These are phyloP conservation scores for Lepidocyrtoides sp. DNA, from an alignment of 2,888 invertebrate species.

Conservation along the genomic window DNA sequence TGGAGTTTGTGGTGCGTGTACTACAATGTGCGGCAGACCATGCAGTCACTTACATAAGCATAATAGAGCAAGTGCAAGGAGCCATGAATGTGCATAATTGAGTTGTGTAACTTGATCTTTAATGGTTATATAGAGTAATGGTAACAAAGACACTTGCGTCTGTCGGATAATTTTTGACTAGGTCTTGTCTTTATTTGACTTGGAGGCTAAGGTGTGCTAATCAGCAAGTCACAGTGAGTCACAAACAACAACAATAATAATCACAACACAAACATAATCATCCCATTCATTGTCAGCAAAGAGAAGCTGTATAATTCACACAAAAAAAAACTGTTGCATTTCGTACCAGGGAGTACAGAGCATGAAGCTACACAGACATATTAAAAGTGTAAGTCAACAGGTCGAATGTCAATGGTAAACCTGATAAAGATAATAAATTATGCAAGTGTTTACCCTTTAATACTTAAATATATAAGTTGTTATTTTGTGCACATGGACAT, in stretches of 20 bases:
- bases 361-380: background rate
- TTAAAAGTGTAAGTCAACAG: slow-evolving; percentile 64
- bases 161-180: slow-evolving; percentile 63
- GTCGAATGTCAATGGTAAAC: slow-evolving; percentile 81
- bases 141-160: slow-evolving; percentile 60
- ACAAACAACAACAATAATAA: slow-evolving; percentile 48
- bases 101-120: slow-evolving; percentile 80
- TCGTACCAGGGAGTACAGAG: slow-evolving; percentile 71
- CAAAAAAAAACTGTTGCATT: slow-evolving; percentile 41
- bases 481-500: no score
- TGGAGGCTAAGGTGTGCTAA: slow-evolving; percentile 69
- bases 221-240: slow-evolving; percentile 60
- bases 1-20: slow-evolving; percentile 64
- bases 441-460: slow-evolving; percentile 60
- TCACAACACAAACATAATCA: slow-evolving; percentile 66
- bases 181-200: slow-evolving; percentile 34
- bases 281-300: slow-evolving; percentile 55
- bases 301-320: background rate
- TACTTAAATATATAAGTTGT: no score
- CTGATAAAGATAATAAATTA: slow-evolving; percentile 70
- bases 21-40: slow-evolving; percentile 77
- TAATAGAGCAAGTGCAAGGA: slow-evolving; percentile 77
- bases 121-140: slow-evolving; percentile 67
- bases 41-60: slow-evolving; percentile 66
- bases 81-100: slow-evolving; percentile 77